These are phyloP conservation scores for Leucoraja erinaceus DNA, from an alignment of 2,113 vertebrate species.

Conservation along the genomic window DNA sequence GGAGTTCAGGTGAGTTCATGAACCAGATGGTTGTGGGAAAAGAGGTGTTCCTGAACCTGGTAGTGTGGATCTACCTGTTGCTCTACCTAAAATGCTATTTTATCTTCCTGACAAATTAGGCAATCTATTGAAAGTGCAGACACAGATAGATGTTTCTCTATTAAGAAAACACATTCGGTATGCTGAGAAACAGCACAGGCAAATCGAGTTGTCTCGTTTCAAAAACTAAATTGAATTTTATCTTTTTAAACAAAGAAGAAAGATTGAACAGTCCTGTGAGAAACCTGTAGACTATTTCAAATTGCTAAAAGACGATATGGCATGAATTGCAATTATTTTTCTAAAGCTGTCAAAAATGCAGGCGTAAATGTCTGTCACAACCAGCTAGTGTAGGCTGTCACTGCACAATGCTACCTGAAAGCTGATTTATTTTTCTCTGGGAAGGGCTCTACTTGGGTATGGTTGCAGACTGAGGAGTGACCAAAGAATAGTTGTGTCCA, in stretches of 20 bases:
- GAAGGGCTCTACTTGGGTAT: neutral
- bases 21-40: no score
- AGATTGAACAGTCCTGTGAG: neutral
- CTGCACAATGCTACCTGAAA: neutral
- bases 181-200: neutral
- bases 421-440: neutral
- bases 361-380: neutral
- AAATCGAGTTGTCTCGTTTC: neutral
- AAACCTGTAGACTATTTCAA: neutral
- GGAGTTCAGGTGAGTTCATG: no score
- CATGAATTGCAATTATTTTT: neutral
- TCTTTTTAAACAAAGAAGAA: neutral
- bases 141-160: neutral
- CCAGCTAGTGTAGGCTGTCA: neutral
- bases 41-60: no score
- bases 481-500: neutral
- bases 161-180: neutral
- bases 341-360: constrained; percentile 15
- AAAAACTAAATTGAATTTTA: neutral
- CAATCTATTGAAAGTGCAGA: neutral
- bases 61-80: no score
- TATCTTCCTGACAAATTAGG: neutral
- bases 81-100: neutral
- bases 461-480: neutral
- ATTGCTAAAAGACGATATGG: neutral